Evolutionary conservation across 2,888 invertebrate genomes (phyloP).

Genomic region (Punctoribates punctum): DNA sequence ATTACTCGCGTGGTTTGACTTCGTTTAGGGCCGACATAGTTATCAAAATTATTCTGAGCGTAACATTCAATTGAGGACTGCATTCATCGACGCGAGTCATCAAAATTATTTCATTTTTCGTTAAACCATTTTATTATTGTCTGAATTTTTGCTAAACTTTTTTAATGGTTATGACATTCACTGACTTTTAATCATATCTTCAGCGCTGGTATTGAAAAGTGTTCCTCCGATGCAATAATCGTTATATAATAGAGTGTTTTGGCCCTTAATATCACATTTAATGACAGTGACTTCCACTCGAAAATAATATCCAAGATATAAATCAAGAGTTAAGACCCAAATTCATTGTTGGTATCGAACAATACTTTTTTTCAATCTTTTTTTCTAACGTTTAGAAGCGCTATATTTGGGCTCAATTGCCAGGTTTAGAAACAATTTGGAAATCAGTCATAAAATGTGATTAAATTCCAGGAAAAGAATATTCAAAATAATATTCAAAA

Average conservation of each 20-base stretch:
- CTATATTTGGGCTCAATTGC: no score
- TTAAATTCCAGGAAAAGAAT: no score
- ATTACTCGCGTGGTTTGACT: slow-evolving; percentile 4
- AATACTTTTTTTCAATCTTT: no score
- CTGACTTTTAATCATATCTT: background rate
- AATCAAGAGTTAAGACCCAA: background rate
- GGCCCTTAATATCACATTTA: background rate
- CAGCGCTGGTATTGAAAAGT: background rate
- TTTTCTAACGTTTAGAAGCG: no score
- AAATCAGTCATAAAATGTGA: no score
- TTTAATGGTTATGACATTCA: background rate
- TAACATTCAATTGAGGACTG: background rate
- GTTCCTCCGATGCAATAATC: background rate
- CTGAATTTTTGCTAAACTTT: background rate
- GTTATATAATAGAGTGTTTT: slow-evolving; percentile 8
- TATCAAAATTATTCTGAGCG: background rate
- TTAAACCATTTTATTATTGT: background rate
- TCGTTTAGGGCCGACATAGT: background rate
- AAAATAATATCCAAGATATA: background rate
- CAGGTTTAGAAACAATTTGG: no score
- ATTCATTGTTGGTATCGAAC: background rate
- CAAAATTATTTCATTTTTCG: background rate
- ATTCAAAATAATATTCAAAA: no score
- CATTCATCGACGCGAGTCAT: slow-evolving; percentile 14
- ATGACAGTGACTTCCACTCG: background rate